Conservation (phyloP, 92 coral and sea anemone genomes). For the Actinostola sp. region DNA sequence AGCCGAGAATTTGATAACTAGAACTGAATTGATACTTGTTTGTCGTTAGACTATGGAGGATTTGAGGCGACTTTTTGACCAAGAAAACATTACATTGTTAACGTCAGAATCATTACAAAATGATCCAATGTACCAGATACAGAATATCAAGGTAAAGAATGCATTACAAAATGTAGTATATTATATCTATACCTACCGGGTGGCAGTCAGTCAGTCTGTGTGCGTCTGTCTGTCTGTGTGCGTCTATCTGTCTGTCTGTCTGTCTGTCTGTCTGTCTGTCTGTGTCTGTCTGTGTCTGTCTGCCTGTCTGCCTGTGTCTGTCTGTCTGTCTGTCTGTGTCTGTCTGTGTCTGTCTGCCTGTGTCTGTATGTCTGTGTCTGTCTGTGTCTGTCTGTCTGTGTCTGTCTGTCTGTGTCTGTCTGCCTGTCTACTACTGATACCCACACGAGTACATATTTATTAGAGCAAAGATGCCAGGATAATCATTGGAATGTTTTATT, state of each 20-base stretch:
- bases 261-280: too few relatives aligned
- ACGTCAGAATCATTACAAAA: conserved; percentile 38
- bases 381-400: too few relatives aligned
- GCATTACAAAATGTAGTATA: not conserved
- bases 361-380: too few relatives aligned
- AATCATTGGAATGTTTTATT: conserved; percentile 61
- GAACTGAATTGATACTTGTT: not conserved
- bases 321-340: too few relatives aligned
- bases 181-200: not conserved
- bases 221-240: too few relatives aligned
- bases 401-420: too few relatives aligned
- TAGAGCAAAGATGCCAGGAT: conserved; percentile 55
- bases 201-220: not conserved
- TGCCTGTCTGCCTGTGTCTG: too few relatives aligned
- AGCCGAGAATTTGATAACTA: not conserved
- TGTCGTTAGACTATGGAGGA: conserved; percentile 27
- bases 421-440: too few relatives aligned
- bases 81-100: conserved; percentile 31
- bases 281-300: too few relatives aligned
- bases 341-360: too few relatives aligned
- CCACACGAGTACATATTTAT: not conserved
- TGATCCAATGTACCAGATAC: conserved; percentile 42
- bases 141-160: conserved; percentile 42
- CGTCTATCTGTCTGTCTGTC: too few relatives aligned
- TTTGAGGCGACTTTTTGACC: conserved; percentile 39